Evolutionary conservation across 2,888 invertebrate genomes (phyloP).

Genomic region (Deilephila elpenor): DNA sequence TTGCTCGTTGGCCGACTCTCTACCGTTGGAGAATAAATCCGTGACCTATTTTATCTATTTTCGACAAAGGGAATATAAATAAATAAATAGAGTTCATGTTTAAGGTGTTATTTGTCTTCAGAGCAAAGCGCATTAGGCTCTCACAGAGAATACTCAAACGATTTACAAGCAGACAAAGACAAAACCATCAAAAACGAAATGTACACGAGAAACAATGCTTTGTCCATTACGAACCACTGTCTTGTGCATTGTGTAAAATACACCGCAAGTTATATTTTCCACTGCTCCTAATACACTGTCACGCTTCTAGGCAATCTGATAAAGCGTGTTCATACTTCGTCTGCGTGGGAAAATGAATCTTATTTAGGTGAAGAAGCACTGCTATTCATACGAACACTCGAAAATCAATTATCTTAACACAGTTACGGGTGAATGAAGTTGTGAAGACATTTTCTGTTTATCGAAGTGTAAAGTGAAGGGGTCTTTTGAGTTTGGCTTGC

Average conservation of each 20-base stretch:
- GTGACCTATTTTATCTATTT: no score
- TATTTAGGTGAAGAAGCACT: constrained; percentile 33
- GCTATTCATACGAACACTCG: constrained; percentile 35
- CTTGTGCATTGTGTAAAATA: constrained; percentile 12
- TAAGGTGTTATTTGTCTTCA: background rate
- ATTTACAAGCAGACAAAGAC: background rate
- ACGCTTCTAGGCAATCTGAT: constrained; percentile 22
- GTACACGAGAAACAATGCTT: background rate
- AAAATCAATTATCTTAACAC: constrained; percentile 48
- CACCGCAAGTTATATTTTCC: constrained; percentile 16
- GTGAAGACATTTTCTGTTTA: constrained; percentile 50
- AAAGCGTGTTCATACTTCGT: constrained; percentile 10
- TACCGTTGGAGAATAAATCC: no score
- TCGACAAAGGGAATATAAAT: background rate
- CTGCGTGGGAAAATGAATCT: constrained; percentile 28
- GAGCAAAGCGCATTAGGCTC: background rate
- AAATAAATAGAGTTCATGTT: background rate
- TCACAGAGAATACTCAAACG: background rate
- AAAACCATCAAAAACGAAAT: background rate
- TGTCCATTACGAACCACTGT: constrained; percentile 3
- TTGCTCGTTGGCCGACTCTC: no score
- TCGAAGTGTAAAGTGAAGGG: constrained; percentile 44
- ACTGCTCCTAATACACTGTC: constrained; percentile 10
- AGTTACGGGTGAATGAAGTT: constrained; percentile 46
- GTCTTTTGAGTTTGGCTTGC: constrained; percentile 40